phyloP scores from a whole-genome alignment of 2,888 invertebrate genomes.

The Charanyca ferruginea region DNA sequence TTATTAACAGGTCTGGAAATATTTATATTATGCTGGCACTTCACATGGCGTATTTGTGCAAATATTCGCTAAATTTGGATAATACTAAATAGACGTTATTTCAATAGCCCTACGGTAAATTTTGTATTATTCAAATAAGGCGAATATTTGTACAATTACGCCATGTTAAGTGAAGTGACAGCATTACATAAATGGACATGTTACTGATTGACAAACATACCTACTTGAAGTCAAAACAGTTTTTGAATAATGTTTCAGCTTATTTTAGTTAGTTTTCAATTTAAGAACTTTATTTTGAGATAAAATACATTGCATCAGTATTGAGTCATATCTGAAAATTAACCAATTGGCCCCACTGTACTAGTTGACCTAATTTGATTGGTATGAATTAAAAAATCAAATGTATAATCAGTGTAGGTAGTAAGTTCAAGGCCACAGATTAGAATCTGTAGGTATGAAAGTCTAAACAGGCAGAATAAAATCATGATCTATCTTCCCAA shows the following conservation, averaged over 20 bases:
- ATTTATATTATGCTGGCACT: constrained; percentile 4
- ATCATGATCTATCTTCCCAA: constrained; percentile 5
- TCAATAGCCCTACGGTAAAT: too few species aligned
- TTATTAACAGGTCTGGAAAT: not conserved
- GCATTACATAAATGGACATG: too few species aligned
- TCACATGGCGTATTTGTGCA: too few species aligned
- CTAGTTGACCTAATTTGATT: constrained; percentile 37
- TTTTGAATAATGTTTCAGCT: not conserved
- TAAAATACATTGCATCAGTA: constrained; percentile 6
- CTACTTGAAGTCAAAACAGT: not conserved
- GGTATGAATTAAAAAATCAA: constrained; percentile 17
- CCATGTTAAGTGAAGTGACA: too few species aligned
- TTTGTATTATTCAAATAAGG: too few species aligned
- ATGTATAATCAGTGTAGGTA: constrained; percentile 10
- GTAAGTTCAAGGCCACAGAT: constrained; percentile 9
- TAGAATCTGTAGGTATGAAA: not conserved
- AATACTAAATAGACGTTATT: too few species aligned
- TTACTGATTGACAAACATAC: too few species aligned
- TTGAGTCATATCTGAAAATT: constrained; percentile 28
- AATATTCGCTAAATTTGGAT: too few species aligned
- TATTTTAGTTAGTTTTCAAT: not conserved
- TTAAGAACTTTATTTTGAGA: not conserved
- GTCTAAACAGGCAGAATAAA: too few species aligned
- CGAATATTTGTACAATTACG: too few species aligned
- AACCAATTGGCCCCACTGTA: constrained; percentile 40